phyloP scores from a whole-genome alignment of 2,888 invertebrate species.

The Dicranocentrus wangi region DNA sequence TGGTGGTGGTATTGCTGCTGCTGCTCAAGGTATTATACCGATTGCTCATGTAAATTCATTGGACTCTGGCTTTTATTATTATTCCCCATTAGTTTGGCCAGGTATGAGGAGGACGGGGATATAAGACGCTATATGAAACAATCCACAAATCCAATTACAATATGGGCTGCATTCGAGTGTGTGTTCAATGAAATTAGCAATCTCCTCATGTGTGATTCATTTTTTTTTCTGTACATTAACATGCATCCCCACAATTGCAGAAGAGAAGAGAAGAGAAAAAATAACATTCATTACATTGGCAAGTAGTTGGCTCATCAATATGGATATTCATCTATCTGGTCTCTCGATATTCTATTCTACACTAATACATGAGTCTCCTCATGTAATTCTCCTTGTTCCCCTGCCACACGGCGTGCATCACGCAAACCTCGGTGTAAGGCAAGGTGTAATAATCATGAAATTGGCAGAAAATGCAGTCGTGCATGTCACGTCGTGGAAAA shows the following conservation, averaged over 20 bases:
- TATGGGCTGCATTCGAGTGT: background rate
- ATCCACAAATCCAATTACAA: constrained; percentile 11
- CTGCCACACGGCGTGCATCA: constrained; percentile 10
- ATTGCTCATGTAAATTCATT: constrained; percentile 16
- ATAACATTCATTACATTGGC: too few relatives aligned
- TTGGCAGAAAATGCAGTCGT: constrained; percentile 40
- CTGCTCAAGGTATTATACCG: background rate
- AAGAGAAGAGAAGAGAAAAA: background rate
- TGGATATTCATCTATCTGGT: too few relatives aligned
- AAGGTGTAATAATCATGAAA: constrained; percentile 44
- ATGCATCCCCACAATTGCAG: background rate
- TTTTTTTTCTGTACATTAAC: background rate
- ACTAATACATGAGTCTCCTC: too few relatives aligned
- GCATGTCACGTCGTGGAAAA: constrained; percentile 19
- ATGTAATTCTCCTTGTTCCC: too few relatives aligned
- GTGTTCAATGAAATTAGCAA: constrained; percentile 38
- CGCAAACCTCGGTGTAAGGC: constrained; percentile 1
- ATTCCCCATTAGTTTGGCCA: background rate
- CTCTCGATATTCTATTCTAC: too few relatives aligned
- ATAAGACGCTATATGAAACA: constrained; percentile 2
- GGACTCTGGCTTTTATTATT: background rate
- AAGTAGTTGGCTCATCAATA: too few relatives aligned
- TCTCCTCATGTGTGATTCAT: constrained; percentile 36
- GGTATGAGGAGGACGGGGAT: background rate
- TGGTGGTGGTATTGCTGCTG: too few relatives aligned